Evolutionary conservation across 2,113 vertebrate genomes (phyloP), one percentile per base, ranked within the genome.

Genomic region (Mystacornis crossleyi): DNA sequence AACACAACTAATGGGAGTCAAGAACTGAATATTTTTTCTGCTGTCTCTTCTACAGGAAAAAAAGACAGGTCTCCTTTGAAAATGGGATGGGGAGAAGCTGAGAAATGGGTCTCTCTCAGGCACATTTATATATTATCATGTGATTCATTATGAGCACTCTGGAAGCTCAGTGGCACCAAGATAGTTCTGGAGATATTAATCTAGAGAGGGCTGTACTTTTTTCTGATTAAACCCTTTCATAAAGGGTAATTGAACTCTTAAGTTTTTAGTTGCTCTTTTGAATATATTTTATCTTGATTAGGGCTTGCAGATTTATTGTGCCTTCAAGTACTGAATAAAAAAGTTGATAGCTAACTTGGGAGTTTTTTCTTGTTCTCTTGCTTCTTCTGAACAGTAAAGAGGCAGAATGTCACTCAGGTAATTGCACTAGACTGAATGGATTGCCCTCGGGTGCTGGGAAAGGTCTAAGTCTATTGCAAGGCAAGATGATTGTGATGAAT

Each of bases 401-500:
- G 66, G 53, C 80, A 89, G 40, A 94, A 77, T 91, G 67, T 97
- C 86, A 45, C 48, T 29, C 50, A 95, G 83, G 62, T 97, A 95
- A 96, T 97, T 97, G 92, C 55, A 94, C 38, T 60, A 69, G 79
- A 85, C 71, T 89, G 81, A 94, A 71, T 36, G 83, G 57, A 77
- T 97, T 97, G 95, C 93, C 90, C 69, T 86, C 33, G 2, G 93
- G 85, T 91, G 64, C 81, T 95, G 66, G 77, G 65, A 95, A 96
- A 96, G 93, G 91, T 87, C 96, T 97, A 74, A 94, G 86, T 85
- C 86, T 97, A 29, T 97, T 96, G 85, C 93, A 90, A 83, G 90
- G 78, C 96, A 97, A 96, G 81, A 93, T 48, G 94, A 86, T 91
- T 89, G 78, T 96, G 89, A 98, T 98, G 96, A 97, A 96, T 82